These are phyloP conservation scores for Vesta saturnalis DNA, from an alignment of 2,888 invertebrate species.

Conservation along the genomic window DNA sequence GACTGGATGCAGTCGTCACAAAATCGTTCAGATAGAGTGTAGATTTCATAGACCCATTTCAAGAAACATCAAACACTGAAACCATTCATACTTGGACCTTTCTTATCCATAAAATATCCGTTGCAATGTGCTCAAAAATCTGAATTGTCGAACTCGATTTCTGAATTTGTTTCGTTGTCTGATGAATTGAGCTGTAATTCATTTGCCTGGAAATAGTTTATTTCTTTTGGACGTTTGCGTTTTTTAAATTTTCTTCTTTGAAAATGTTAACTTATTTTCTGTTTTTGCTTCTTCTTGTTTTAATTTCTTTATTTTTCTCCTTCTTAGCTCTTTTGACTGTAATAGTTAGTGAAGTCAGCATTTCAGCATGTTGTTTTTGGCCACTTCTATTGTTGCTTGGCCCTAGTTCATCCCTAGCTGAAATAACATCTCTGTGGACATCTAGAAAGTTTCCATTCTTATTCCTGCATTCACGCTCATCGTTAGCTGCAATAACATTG, in stretches of 20 bases:
- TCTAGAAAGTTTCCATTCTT: too few species aligned
- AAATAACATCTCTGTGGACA: background rate
- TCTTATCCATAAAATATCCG: too few species aligned
- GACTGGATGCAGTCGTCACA: too few species aligned
- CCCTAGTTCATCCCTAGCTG: constrained; percentile 19
- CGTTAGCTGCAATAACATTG: too few species aligned
- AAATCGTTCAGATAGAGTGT: too few species aligned
- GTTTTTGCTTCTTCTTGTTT: background rate
- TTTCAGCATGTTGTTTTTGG: constrained; percentile 31
- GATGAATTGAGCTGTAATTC: constrained; percentile 7
- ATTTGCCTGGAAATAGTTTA: too few species aligned
- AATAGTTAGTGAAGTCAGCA: constrained; percentile 13
- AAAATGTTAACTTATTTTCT: constrained; percentile 6
- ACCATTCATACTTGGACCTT: background rate
- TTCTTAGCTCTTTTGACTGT: constrained; percentile 10
- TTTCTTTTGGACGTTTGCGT: too few species aligned
- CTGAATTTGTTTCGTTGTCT: constrained; percentile 8
- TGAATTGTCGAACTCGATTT: background rate
- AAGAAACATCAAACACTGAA: background rate
- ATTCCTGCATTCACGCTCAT: too few species aligned
- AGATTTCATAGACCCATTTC: background rate
- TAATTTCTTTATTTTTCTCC: background rate
- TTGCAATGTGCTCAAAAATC: background rate
- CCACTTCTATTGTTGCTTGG: constrained; percentile 23
- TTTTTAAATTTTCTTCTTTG: constrained; percentile 9